Percentiles rank a stretch among this genome's conserved stretches.
Evolutionary conservation across 2,888 invertebrate species (phyloP).

Genomic region (Camptogramma bilineatum): DNA sequence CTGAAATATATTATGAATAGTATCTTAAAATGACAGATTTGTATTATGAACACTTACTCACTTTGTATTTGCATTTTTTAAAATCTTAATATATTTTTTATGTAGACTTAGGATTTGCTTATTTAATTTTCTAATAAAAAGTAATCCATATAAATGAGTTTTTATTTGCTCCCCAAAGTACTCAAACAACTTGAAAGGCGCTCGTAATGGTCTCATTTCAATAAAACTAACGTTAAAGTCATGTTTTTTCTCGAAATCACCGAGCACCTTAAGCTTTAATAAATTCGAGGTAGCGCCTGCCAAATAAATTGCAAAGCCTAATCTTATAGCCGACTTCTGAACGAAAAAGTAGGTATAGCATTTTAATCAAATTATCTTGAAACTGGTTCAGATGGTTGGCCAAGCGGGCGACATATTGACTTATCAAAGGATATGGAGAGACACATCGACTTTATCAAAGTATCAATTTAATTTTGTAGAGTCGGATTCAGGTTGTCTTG

Average conservation of each 20-base stretch:
- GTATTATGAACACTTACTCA: neutral
- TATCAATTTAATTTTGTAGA: too few relatives aligned
- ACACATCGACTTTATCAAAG: too few relatives aligned
- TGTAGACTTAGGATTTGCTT: neutral
- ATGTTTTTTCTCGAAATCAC: conserved; percentile 14
- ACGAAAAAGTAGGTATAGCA: conserved; percentile 8
- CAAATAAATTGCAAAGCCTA: conserved; percentile 11
- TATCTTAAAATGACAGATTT: neutral
- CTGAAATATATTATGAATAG: conserved; percentile 7
- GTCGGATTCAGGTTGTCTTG: too few relatives aligned
- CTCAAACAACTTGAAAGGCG: neutral
- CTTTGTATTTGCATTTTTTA: neutral
- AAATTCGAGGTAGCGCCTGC: conserved; percentile 10
- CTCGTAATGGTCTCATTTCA: conserved; percentile 15
- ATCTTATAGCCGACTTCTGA: conserved; percentile 17
- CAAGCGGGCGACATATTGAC: too few relatives aligned
- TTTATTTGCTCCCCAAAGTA: conserved; percentile 2
- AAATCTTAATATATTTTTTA: neutral
- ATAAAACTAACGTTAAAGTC: conserved; percentile 19
- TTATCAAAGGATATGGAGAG: too few relatives aligned
- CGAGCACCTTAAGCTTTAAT: conserved; percentile 9
- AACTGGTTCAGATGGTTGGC: too few relatives aligned
- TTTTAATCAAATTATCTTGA: conserved; percentile 31
- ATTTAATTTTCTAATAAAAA: conserved; percentile 5
- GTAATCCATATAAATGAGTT: neutral